Base-by-base conservation (phyloP, 2,797 vertebrate species). In the Lepus oiostolus region DNA sequence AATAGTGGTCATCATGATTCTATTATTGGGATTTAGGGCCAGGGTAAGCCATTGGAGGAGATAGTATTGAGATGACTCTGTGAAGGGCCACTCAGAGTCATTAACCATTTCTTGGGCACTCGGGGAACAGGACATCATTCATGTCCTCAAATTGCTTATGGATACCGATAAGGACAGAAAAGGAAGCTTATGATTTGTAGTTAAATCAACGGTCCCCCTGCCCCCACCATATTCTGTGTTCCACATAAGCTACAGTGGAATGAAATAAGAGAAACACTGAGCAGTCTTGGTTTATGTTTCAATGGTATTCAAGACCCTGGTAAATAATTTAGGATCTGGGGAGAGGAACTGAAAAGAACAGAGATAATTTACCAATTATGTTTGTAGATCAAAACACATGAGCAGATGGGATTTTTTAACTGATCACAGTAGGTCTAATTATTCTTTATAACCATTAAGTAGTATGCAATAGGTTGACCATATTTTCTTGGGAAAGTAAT, bases 291-390 rank as follows among this genome's bases (percentile, higher is more conserved):
- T 47, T 92, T 93, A 10, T 35, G 60, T 95, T 93, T 95, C 88
- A 58, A 4, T 47, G 82, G 30, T 38, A 93, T 86, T 88, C 32
- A 71, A 93, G 26, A 81, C 12, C 0, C 60, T 85, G 52, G 35
- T 93, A 70, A 97, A 97, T 91, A 85, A 93, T 93, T 86, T n/a
- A 92, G 88, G 24, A 67, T 70, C 30, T 85, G 10, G 10, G 28
- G 42, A 90, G 22, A 63, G 14, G 42, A 83, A 62, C n/a, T 54
- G 65, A 42, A 35, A 90, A 63, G 79, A 26, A 54, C 30, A 72
- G 24, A 71, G 24, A 19, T 42, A 28, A 22, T 47, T 54, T 62
- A 26, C n/a, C 24, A 42, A 17, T 65, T 60, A 8, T 38, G 30
- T 79, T 70, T 75, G 47, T 47, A 70, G 79, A 84, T n/a, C 67